A percentile compares a stretch with the other conserved stretches of the same genome.
These are phyloP conservation scores for Rhegmatorhina hoffmannsi DNA, from an alignment of 2,113 vertebrate species.

Conservation along the genomic window DNA sequence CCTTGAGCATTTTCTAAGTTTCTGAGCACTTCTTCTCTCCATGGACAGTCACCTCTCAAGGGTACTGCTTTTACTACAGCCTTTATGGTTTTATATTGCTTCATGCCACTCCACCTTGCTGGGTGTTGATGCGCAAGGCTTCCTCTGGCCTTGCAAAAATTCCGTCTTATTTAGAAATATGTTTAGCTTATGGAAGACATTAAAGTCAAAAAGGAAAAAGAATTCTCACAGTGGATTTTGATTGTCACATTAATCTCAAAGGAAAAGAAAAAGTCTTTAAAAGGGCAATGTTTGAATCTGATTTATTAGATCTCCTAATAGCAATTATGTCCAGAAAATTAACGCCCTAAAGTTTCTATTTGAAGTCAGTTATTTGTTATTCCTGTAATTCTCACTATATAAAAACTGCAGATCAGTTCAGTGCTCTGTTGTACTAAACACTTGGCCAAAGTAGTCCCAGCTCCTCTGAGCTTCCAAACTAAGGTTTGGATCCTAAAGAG, in stretches of 20 bases:
- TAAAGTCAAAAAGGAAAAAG: slow-evolving; percentile 63
- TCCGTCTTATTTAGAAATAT: slow-evolving; percentile 75
- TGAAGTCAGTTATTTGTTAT: background rate
- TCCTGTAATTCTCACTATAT: background rate
- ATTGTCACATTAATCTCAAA: slow-evolving; percentile 67
- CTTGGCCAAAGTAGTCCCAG: background rate
- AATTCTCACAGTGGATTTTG: slow-evolving; percentile 42
- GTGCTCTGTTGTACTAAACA: background rate
- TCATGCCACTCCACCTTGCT: slow-evolving; percentile 59
- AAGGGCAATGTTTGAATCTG: slow-evolving; percentile 39
- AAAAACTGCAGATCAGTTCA: background rate
- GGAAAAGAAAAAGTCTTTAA: slow-evolving; percentile 23
- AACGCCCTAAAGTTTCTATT: slow-evolving; percentile 18
- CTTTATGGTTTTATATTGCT: slow-evolving; percentile 76
- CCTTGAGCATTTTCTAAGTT: slow-evolving; percentile 58
- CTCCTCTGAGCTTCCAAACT: background rate
- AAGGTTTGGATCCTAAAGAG: background rate
- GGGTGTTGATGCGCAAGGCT: slow-evolving; percentile 63
- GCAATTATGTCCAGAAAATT: slow-evolving; percentile 41
- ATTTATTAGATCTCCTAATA: slow-evolving; percentile 50
- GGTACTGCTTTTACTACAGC: slow-evolving; percentile 67
- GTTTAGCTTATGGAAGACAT: slow-evolving; percentile 68
- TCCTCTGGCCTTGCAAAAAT: slow-evolving; percentile 71
- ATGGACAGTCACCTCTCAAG: slow-evolving; percentile 70
- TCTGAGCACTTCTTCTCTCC: slow-evolving; percentile 49